Base-by-base conservation (phyloP, 2,113 vertebrate species). In the Tor tambroides region DNA sequence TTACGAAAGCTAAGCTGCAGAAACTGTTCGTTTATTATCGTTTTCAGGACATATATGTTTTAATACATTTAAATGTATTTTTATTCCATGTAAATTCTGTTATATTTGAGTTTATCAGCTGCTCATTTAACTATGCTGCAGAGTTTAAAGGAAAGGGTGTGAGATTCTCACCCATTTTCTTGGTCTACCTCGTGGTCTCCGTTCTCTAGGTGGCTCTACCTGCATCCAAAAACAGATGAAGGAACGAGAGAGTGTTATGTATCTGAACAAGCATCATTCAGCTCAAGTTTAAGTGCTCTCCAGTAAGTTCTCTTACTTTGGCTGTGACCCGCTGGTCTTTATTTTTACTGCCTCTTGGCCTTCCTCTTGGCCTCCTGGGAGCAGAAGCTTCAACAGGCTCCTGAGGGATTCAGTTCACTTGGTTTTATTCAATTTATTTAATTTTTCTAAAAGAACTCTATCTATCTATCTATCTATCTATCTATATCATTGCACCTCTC, bases 141-240 rank as follows among this genome's bases (percentile, higher is more conserved):
- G 81, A 69, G 54, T 56, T 49, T 74, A 28, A 59, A 38, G 32
- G 35, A 23, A 72, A 56, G 78, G 21, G 30, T 46, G 41, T 56
- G n/a, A 35, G 79, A 84, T 86, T 93, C 97, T 93, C 95, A 99
- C 98, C 98, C 98, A 99, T 97, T 99, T 99, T 93, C 98, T 97
- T 76, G 98, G 98, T 93, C 98, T 95, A 86, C 98, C 98, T 93
- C 98, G 96, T 90, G 97, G 98, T 94, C 98, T 96, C 93, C 96
- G 96, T 95, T 98, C 96, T 92, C 96, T 97, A 89, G 94, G 94
- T 51, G 97, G 96, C 95, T 98, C 98, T 94, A 96, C 95, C 96
- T 98, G 97, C 90, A 83, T 30, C 85, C 89, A 87, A 78, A 91
- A 61, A 8, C 88, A 38, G 87, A 9, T 21, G 49, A 81, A 32